Evolutionary conservation across 2,888 invertebrate genomes (phyloP).

Genomic region (Pristionchus arcanus): DNA sequence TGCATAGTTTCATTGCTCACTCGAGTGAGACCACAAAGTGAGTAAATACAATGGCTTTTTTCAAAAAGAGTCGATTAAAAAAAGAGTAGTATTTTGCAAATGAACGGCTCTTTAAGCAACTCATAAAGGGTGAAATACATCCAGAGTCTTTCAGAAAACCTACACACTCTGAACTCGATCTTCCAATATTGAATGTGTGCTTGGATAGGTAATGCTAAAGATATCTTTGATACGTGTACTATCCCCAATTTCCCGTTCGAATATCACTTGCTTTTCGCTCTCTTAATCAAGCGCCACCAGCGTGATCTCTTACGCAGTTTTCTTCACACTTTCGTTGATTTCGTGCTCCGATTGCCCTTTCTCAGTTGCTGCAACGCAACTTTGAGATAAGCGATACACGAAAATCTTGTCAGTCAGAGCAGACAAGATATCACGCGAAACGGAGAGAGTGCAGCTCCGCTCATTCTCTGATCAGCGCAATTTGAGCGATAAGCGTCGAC

Average conservation of each 20-base stretch:
- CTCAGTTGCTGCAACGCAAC: background rate
- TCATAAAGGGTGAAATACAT: no score
- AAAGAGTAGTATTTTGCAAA: no score
- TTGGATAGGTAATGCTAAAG: background rate
- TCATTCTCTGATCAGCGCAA: background rate
- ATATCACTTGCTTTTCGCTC: background rate
- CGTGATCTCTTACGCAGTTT: background rate
- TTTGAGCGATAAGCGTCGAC: background rate
- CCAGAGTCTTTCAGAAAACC: no score
- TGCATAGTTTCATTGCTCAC: background rate
- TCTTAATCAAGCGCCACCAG: background rate
- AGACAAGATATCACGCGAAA: background rate
- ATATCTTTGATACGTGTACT: background rate
- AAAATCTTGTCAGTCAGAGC: background rate
- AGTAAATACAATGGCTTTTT: no score
- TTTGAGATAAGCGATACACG: background rate
- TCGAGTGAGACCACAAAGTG: background rate
- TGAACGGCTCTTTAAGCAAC: no score
- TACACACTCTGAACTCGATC: no score
- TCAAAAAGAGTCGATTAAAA: no score
- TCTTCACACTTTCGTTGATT: background rate
- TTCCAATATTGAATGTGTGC: background rate
- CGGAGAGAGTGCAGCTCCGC: background rate
- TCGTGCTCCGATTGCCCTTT: background rate
- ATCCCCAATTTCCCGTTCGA: background rate